Base-by-base conservation (phyloP, 2,113 vertebrate genomes). In the Riparia riparia region DNA sequence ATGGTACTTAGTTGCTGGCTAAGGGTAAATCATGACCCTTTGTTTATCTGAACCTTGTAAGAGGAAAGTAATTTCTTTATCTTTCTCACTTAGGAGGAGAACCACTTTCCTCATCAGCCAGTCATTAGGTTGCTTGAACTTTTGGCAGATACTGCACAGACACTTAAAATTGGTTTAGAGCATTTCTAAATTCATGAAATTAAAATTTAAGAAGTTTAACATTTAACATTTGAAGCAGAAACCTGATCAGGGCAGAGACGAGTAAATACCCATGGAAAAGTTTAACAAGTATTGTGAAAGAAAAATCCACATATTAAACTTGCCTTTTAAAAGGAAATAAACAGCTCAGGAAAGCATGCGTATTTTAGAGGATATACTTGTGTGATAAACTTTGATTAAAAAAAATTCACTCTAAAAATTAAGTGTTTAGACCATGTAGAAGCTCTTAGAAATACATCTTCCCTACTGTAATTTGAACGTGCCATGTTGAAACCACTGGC, bases 321-420 rank as follows among this genome's bases (percentile, higher is more conserved):
- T 63, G 29, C 6, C 12, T 84, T 57, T 49, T 53, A 12, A 66
- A 61, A 79, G 53, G 1, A 63, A 89, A 45, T 41, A 28, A 54
- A 18, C 2, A 57, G 37, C 28, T 85, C 31, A 71, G 18, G 12
- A 71, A 70, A 94, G 9, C 3, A 20, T 0, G 0, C 58, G 5
- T 18, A 32, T 47, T 9, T 68, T 64, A 68, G 17, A 91, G 13
- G 19, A 45, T 21, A 60, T 2, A 22, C 0, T 17, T 69, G 11
- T 5, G 19, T 7, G 24, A 90, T 56, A 71, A 57, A 4, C 4
- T 69, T 47, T 24, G 29, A 50, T 73, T 1, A 8, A 65, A 80
- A 79, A 53, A 54, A 31, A 70, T 1, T 39, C 2, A 37, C 4
- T 85, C 11, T 70, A 76, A 77, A 84, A 69, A 10, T 49, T 14